phyloP scores from a whole-genome alignment of 1,140 invertebrate species.

The Drosophila melanica region DNA sequence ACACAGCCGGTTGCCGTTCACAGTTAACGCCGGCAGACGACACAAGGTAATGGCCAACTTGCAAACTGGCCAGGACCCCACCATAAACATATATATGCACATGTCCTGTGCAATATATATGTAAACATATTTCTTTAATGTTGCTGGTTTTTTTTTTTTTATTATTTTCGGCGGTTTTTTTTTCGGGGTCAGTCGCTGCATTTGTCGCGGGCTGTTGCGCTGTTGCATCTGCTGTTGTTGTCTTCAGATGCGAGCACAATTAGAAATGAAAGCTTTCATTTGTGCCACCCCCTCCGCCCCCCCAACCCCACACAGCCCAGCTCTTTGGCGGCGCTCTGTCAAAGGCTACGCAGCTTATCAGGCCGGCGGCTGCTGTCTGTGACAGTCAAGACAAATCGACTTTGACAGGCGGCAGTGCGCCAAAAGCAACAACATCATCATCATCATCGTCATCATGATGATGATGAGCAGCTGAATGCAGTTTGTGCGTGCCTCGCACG shows the following conservation, averaged over 20 bases:
- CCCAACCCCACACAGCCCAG: no score
- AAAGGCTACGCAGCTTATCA: conserved; percentile 57
- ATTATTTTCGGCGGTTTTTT: conserved; percentile 36
- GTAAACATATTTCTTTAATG: background rate
- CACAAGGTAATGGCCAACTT: conserved; percentile 38
- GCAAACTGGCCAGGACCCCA: conserved; percentile 16
- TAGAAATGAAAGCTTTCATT: conserved; percentile 40
- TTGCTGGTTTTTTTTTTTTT: conserved; percentile 14
- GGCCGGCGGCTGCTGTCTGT: conserved; percentile 32
- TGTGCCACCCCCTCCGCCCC: background rate
- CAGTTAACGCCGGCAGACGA: conserved; percentile 63
- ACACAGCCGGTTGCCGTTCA: conserved; percentile 52
- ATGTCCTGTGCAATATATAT: conserved; percentile 46
- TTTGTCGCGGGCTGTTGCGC: conserved; percentile 17
- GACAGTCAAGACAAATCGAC: conserved; percentile 66
- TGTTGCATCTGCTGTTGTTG: conserved; percentile 34
- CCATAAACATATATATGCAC: conserved; percentile 48
- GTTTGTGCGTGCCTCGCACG: conserved; percentile 43
- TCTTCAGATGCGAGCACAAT: conserved; percentile 28
- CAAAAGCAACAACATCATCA: conserved; percentile 23
- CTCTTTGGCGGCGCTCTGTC: conserved; percentile 7
- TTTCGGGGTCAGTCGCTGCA: conserved; percentile 62
- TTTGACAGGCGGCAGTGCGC: conserved; percentile 64
- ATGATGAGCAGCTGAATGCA: conserved; percentile 48
- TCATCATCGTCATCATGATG: no score